A percentile compares a stretch with the other conserved stretches of the same genome.
These are phyloP conservation scores for Oophaga sylvatica DNA, from an alignment of 2,797 vertebrate genomes.

Conservation along the genomic window DNA sequence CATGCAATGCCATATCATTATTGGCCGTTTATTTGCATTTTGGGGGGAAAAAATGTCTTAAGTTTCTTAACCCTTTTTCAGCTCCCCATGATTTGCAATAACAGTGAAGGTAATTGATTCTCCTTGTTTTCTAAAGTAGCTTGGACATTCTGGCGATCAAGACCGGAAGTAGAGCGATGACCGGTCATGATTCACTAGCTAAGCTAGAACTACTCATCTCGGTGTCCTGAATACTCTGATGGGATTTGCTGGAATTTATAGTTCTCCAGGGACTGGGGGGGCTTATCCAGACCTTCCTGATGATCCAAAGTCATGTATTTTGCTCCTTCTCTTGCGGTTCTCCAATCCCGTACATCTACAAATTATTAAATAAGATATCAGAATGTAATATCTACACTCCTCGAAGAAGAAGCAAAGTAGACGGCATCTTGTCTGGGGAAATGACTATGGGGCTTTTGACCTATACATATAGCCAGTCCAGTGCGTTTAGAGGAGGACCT, in stretches of 20 bases:
- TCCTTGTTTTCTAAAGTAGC: too few species aligned
- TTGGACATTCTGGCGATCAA: too few species aligned
- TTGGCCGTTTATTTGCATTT: too few species aligned
- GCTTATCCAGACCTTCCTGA: not conserved
- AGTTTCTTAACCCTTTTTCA: too few species aligned
- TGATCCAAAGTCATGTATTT: not conserved
- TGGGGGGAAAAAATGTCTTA: too few species aligned
- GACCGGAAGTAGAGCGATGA: too few species aligned
- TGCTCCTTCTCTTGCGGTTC: not conserved
- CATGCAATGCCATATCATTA: too few species aligned
- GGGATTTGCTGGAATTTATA: not conserved
- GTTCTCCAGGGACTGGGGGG: not conserved
- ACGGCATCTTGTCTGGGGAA: conserved; percentile 1
- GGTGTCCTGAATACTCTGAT: too few species aligned
- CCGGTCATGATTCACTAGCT: too few species aligned
- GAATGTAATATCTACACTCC: not conserved
- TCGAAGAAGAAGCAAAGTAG: conserved; percentile 1
- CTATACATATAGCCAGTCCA: conserved; percentile 56
- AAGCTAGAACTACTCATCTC: too few species aligned
- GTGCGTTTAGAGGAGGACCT: conserved; percentile 63
- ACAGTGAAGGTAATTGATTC: too few species aligned
- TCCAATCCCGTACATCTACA: not conserved
- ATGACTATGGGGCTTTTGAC: conserved; percentile 26
- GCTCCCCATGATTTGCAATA: too few species aligned
- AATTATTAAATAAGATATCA: not conserved